Evolutionary conservation across 1,140 invertebrate genomes (phyloP).

Genomic region (Saccostrea cuccullata): DNA sequence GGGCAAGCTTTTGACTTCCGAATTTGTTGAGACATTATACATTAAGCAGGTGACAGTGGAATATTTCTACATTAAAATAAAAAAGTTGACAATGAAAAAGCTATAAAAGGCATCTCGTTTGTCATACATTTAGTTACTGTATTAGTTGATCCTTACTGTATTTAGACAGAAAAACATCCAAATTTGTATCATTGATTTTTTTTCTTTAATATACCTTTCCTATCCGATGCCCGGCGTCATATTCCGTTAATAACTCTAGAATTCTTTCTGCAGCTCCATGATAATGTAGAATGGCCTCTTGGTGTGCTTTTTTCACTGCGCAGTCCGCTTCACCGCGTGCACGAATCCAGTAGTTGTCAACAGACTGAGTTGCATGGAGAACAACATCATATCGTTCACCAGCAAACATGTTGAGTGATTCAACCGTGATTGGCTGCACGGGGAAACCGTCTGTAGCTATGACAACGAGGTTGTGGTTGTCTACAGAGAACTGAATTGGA

Average conservation of each 20-base stretch:
- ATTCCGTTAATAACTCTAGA: slow-evolving; percentile 83
- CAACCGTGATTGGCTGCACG: slow-evolving; percentile 55
- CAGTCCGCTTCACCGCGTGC: slow-evolving; percentile 90
- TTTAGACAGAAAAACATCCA: too few relatives aligned
- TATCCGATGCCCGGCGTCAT: slow-evolving; percentile 79
- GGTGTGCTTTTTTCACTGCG: slow-evolving; percentile 85
- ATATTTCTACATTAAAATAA: too few relatives aligned
- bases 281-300: slow-evolving; percentile 82
- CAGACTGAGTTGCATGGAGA: slow-evolving; percentile 84
- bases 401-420: slow-evolving; percentile 63
- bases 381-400: slow-evolving; percentile 85
- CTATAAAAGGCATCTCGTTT: too few relatives aligned
- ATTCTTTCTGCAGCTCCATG: slow-evolving; percentile 55
- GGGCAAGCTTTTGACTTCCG: too few relatives aligned
- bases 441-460: slow-evolving; percentile 66
- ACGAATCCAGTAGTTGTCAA: slow-evolving; percentile 90
- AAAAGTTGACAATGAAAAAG: too few relatives aligned
- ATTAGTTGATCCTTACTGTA: too few relatives aligned
- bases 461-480: slow-evolving; percentile 63
- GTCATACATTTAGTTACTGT: too few relatives aligned
- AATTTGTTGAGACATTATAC: too few relatives aligned
- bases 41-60: too few relatives aligned
- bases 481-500: slow-evolving; percentile 80
- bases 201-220: slow-evolving; percentile 60
- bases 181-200: too few relatives aligned